Evolutionary conservation across 2,113 vertebrate species (phyloP), one percentile per base, ranked within the genome.

Genomic region (Chloropsis hardwickii): DNA sequence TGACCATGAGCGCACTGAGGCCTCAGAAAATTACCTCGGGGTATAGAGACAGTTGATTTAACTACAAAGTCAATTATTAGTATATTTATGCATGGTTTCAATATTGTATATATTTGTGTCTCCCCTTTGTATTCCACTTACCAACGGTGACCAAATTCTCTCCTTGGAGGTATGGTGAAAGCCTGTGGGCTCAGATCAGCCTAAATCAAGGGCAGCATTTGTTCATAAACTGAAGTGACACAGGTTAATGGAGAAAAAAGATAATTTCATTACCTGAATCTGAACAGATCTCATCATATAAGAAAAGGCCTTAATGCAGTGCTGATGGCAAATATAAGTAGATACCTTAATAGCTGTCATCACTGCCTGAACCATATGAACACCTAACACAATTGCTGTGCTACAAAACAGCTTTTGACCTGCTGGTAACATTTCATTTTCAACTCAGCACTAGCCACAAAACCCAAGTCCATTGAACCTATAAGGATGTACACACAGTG

Each of bases 361-460:
- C 82, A n/a, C 58, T 39, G 53, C 31, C 79, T 72, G 72, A 86
- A 39, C 61, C 5, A 0, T 10, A 10, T 3, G n/a, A 91, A 66
- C 65, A 86, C 35, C 71, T 64, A 91, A 62, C 54, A 56, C 74
- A 91, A 74, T 3, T 54, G 42, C 73, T 81, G 54, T 24, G 42
- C 42, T 89, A 62, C 50, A 77, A 81, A 92, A 66, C 60, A 88
- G 78, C 74, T 95, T 94, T 39, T 86, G 78, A 96, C 86, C 84
- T 64, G 58, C 65, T 0, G 2, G 37, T 42, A 91, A 19, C 78
- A 78, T 51, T 77, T 78, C 42, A 58, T 92, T 92, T 88, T 67
- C 79, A 82, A 56, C 76, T 76, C 44, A 21, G 44, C 47, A 37
- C 44, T 33, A 56, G 81, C 65, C 66, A 80, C 69, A 90, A 62